These are phyloP conservation scores for Drosophila incognita DNA, from an alignment of 2,888 invertebrate genomes.

Conservation along the genomic window DNA sequence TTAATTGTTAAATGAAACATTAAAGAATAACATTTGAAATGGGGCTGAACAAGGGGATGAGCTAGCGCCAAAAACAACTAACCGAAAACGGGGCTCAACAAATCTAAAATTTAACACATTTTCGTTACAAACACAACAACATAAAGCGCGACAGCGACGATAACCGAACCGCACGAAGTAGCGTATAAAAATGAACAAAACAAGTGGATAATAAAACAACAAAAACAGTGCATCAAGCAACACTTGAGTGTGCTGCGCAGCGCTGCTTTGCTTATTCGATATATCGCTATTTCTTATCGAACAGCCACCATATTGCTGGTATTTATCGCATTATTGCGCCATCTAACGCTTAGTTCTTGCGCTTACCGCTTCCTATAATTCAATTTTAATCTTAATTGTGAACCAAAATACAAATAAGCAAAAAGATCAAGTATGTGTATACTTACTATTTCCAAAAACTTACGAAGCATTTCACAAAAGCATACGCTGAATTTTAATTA, in stretches of 20 bases:
- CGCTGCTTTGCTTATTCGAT: constrained; percentile 28
- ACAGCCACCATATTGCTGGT: neutral
- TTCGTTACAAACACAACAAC: constrained; percentile 11
- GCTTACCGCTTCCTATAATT: neutral
- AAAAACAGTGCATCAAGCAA: constrained; percentile 25
- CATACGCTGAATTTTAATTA: neutral
- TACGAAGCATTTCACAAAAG: neutral
- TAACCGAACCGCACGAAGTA: constrained; percentile 50
- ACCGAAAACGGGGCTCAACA: constrained; percentile 9
- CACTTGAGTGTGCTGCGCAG: constrained; percentile 25
- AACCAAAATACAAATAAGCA: neutral
- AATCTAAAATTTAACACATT: constrained; percentile 17
- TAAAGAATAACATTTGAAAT: constrained; percentile 23
- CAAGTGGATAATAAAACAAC: constrained; percentile 37
- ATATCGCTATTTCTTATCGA: constrained; percentile 14
- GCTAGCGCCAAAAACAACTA: constrained; percentile 10
- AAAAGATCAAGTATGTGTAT: neutral
- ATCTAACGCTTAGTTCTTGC: constrained; percentile 1
- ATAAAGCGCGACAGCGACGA: constrained; percentile 22
- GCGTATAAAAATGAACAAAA: constrained; percentile 52
- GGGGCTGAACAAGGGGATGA: neutral
- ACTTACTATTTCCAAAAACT: neutral
- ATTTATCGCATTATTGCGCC: constrained; percentile 19
- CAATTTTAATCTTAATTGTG: neutral
- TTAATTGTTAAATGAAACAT: constrained; percentile 21